Percentiles rank a stretch among this genome's conserved stretches.
Conservation (phyloP, 2,797 vertebrate genomes). For the Sebastes umbrosus region DNA sequence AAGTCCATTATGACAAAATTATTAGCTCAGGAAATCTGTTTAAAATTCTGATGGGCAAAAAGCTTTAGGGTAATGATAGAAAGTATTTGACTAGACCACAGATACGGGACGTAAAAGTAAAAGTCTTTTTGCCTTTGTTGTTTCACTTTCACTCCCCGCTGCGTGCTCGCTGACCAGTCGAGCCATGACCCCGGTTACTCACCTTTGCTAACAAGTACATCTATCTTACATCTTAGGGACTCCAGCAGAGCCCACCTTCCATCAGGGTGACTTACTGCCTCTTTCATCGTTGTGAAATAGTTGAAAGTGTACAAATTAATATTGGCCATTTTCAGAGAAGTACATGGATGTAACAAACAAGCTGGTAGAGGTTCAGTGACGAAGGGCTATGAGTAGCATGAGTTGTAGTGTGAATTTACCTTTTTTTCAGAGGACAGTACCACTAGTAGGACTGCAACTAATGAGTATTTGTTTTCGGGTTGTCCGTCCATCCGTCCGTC, state of each 20-base stretch:
- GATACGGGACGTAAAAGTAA: conserved; percentile 22
- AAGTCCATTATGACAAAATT: background rate
- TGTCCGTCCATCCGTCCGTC: background rate
- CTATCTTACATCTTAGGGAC: conserved; percentile 70
- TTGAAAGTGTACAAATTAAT: background rate
- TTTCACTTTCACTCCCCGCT: conserved; percentile 46
- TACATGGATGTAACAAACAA: background rate
- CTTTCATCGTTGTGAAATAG: conserved; percentile 48
- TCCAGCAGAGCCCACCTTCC: conserved; percentile 58
- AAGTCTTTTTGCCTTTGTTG: conserved; percentile 56
- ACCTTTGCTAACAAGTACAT: conserved; percentile 74
- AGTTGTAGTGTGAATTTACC: background rate
- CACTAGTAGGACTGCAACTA: background rate
- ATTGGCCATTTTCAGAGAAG: background rate
- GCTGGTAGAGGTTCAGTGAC: background rate
- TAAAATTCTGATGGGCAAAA: background rate
- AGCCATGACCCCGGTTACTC: conserved; percentile 67
- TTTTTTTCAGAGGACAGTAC: background rate
- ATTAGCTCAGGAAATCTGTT: background rate
- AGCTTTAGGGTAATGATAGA: background rate
- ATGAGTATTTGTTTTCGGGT: background rate
- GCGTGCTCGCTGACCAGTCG: conserved; percentile 55
- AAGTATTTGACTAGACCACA: background rate
- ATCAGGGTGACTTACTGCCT: conserved; percentile 46
- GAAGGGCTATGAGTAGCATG: background rate